A percentile compares a stretch with the other conserved stretches of the same genome.
Conservation (phyloP, 1,140 invertebrate species). For the Orchesella cincta region DNA sequence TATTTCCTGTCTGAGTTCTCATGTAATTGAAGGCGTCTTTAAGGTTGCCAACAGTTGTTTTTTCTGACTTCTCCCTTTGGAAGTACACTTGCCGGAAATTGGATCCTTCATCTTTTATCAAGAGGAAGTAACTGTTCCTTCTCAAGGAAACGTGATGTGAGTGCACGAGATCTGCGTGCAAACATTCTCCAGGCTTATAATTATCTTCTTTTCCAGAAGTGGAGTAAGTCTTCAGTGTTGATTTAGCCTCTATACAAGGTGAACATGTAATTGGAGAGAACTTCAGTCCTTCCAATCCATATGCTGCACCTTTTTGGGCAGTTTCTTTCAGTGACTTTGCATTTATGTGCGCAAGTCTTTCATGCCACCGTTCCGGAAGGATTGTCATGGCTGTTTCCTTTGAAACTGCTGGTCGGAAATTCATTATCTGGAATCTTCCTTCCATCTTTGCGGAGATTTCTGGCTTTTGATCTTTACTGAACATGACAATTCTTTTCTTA, state of each 20-base stretch:
- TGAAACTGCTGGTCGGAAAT: background rate
- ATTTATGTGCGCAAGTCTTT: conserved; percentile 14
- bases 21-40: conserved; percentile 23
- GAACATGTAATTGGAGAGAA: background rate
- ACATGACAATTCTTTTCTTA: background rate
- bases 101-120: conserved; percentile 17
- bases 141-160: background rate
- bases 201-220: background rate
- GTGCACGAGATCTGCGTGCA: conserved; percentile 12
- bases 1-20: conserved; percentile 33
- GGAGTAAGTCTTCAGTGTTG: background rate
- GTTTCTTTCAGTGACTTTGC: background rate
- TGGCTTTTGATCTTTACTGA: background rate
- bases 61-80: conserved; percentile 10
- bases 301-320: background rate
- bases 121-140: conserved; percentile 11
- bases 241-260: background rate
- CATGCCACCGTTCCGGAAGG: background rate
- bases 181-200: background rate
- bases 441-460: too few species aligned
- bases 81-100: background rate
- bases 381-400: background rate
- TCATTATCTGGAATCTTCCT: conserved; percentile 1
- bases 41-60: background rate
- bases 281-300: background rate